These are phyloP conservation scores for Toxotes lorentzi DNA, from an alignment of 2,797 vertebrate species.

Conservation along the genomic window DNA sequence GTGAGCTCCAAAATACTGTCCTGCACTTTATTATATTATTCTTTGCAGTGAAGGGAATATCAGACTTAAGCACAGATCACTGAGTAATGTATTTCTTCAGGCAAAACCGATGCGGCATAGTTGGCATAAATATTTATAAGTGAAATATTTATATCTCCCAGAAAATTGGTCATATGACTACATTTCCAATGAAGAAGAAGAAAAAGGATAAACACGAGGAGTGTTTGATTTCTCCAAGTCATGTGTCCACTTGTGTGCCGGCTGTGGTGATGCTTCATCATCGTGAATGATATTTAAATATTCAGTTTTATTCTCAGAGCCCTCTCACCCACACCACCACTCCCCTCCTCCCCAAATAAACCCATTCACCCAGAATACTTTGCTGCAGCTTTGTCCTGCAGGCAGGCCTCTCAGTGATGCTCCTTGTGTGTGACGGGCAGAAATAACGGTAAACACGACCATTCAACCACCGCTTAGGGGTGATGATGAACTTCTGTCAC, in stretches of 20 bases:
- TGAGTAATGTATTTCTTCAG: conserved; percentile 68
- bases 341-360: neutral
- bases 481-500: conserved; percentile 64
- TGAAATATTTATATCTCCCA: conserved; percentile 72
- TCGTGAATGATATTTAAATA: conserved; percentile 3
- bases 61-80: conserved; percentile 63
- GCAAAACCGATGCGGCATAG: conserved; percentile 65
- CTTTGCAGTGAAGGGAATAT: conserved; percentile 44
- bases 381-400: conserved; percentile 18
- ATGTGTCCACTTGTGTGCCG: conserved; percentile 1
- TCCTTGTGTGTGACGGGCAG: conserved; percentile 22
- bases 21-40: conserved; percentile 35
- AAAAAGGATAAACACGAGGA: conserved; percentile 33
- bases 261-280: conserved; percentile 5
- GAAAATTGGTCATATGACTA: conserved; percentile 62
- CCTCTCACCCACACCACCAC: neutral
- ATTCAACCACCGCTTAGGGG: conserved; percentile 50
- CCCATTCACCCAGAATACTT: conserved; percentile 52
- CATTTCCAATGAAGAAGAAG: conserved; percentile 51
- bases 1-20: conserved; percentile 14
- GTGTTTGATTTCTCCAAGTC: conserved; percentile 6
- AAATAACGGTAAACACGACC: conserved; percentile 48
- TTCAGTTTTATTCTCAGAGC: conserved; percentile 12
- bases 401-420: conserved; percentile 31
- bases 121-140: conserved; percentile 77